Evolutionary conservation across 2,797 vertebrate species (phyloP).

Genomic region (Decapterus maruadsi): DNA sequence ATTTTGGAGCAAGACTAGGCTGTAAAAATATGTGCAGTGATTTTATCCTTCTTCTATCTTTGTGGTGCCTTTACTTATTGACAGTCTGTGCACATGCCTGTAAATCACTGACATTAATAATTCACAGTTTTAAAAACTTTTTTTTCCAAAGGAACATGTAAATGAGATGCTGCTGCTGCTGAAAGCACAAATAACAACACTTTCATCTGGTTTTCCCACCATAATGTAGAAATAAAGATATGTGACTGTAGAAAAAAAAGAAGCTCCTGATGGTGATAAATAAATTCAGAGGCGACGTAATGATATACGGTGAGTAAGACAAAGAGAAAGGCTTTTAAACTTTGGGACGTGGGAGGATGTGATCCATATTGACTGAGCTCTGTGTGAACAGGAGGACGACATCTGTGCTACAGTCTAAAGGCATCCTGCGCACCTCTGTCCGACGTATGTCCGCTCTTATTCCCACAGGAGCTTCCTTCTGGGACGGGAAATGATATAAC

Average conservation of each 20-base stretch:
- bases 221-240: not conserved
- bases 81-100: not conserved
- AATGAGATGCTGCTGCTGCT: not conserved
- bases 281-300: not conserved
- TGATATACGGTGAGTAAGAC: too few relatives aligned
- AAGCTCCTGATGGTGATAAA: not conserved
- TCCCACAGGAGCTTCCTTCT: constrained; percentile 39
- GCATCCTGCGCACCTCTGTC: constrained; percentile 64
- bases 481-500: not conserved
- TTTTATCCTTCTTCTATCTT: not conserved
- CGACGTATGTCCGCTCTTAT: constrained; percentile 58
- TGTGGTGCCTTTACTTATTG: not conserved
- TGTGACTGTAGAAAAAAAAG: not conserved
- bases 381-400: constrained; percentile 49
- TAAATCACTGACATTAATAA: not conserved
- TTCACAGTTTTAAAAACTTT: not conserved
- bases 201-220: not conserved
- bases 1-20: not conserved
- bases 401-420: constrained; percentile 53
- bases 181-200: not conserved
- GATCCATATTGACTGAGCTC: constrained; percentile 50
- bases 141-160: not conserved
- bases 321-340: not conserved
- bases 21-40: not conserved
- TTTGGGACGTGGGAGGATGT: constrained; percentile 32